phyloP scores from a whole-genome alignment of 2,113 vertebrate genomes.

The Fulmarus glacialis region DNA sequence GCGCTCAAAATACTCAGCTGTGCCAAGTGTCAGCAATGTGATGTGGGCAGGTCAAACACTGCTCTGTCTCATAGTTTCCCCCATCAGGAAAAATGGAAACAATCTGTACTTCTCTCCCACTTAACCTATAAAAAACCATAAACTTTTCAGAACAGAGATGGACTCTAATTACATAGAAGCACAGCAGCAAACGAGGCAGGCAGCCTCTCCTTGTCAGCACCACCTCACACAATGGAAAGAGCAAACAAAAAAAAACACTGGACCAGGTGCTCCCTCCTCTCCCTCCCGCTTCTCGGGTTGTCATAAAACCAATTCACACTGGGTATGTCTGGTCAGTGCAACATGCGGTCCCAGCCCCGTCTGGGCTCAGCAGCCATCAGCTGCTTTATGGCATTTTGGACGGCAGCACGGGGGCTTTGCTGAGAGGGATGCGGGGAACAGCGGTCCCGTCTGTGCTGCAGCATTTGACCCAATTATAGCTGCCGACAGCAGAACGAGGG shows the following conservation, averaged over 20 bases:
- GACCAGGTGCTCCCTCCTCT: background rate
- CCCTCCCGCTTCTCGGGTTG: background rate
- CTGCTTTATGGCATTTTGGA: rapidly evolving
- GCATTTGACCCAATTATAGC: background rate
- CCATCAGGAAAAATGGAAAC: conserved; percentile 42
- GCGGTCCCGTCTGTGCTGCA: no score
- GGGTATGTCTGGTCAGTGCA: background rate
- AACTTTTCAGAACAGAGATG: background rate
- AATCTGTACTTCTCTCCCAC: conserved; percentile 9
- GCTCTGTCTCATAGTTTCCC: conserved; percentile 7
- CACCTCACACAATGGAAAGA: background rate
- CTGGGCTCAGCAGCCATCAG: background rate
- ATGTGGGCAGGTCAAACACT: conserved; percentile 47
- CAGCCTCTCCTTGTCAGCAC: background rate
- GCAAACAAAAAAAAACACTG: background rate
- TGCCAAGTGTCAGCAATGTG: conserved; percentile 46
- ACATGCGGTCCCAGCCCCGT: rapidly evolving
- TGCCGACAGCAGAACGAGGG: rapidly evolving
- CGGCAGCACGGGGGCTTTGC: rapidly evolving
- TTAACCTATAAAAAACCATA: background rate
- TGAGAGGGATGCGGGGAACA: rapidly evolving
- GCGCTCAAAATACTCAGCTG: background rate
- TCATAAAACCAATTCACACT: background rate
- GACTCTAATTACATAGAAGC: background rate
- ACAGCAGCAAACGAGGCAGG: rapidly evolving